phyloP scores from a whole-genome alignment of 1,140 invertebrate species.

The Drosophila grimshawi region DNA sequence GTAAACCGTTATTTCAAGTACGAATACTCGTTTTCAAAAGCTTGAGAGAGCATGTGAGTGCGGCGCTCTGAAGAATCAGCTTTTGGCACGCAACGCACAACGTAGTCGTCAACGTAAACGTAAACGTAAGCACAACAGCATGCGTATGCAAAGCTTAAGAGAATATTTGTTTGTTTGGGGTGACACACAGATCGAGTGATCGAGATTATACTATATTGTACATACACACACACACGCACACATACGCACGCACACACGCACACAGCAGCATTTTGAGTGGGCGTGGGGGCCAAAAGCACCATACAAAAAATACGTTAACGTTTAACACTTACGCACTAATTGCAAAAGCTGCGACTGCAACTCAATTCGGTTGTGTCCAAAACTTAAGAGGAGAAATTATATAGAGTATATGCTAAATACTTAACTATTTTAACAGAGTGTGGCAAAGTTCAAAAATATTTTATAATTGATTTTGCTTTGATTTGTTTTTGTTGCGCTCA shows the following conservation, averaged over 20 bases:
- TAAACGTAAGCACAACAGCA: constrained; percentile 50
- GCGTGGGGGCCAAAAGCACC: constrained; percentile 31
- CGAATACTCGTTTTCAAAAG: constrained; percentile 21
- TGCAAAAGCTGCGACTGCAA: constrained; percentile 25
- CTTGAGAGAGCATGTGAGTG: constrained; percentile 34
- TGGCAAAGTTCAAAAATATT: constrained; percentile 57
- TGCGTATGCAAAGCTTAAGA: constrained; percentile 49
- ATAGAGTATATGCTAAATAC: constrained; percentile 29
- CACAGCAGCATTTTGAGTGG: constrained; percentile 30
- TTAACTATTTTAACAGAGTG: constrained; percentile 64
- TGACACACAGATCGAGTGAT: constrained; percentile 31
- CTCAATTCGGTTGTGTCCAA: constrained; percentile 26
- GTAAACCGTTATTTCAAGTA: constrained; percentile 38
- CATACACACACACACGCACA: constrained; percentile 24
- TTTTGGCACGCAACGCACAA: constrained; percentile 36
- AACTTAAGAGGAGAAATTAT: constrained; percentile 35
- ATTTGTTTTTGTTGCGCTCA: constrained; percentile 39
- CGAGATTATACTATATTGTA: constrained; percentile 28
- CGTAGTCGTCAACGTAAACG: constrained; percentile 36
- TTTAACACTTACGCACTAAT: constrained; percentile 31
- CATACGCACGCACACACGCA: constrained; percentile 13
- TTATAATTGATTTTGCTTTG: constrained; percentile 31
- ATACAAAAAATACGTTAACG: constrained; percentile 40
- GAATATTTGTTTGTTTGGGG: constrained; percentile 10
- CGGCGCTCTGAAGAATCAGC: constrained; percentile 41